Percentiles rank a stretch among this genome's conserved stretches.
These are phyloP conservation scores for Apotomis capreana DNA, from an alignment of 2,888 invertebrate genomes.

Conservation along the genomic window DNA sequence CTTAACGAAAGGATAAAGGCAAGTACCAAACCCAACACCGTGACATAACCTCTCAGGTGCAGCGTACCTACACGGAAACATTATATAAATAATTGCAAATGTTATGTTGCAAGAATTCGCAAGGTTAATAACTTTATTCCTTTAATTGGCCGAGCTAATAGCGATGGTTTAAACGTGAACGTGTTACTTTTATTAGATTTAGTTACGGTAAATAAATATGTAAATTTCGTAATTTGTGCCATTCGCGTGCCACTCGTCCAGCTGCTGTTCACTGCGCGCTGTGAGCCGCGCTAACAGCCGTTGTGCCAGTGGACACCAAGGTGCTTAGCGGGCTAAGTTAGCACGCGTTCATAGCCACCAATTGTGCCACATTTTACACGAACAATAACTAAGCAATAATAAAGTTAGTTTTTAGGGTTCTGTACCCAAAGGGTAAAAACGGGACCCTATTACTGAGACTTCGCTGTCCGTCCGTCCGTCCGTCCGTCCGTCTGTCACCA, in stretches of 20 bases:
- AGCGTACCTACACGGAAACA: constrained; percentile 30
- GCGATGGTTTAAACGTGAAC: constrained; percentile 26
- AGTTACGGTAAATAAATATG: constrained; percentile 13
- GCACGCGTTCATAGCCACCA: no score
- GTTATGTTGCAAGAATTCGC: constrained; percentile 28
- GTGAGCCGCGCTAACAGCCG: no score
- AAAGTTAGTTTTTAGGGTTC: no score
- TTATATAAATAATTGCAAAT: constrained; percentile 39
- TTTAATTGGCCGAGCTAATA: constrained; percentile 32
- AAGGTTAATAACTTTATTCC: constrained; percentile 44
- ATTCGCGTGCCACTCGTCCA: neutral
- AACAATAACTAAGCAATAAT: neutral
- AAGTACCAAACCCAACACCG: neutral
- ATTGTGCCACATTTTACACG: no score
- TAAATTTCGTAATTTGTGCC: neutral
- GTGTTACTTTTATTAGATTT: constrained; percentile 28
- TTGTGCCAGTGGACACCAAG: no score
- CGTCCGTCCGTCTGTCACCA: no score
- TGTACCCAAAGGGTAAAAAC: no score
- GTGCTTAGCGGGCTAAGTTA: no score
- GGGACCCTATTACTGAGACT: no score
- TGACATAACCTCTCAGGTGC: constrained; percentile 31
- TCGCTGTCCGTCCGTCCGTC: no score
- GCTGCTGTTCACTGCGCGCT: neutral
- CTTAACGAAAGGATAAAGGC: constrained; percentile 8